Evolutionary conservation across 2,113 vertebrate genomes (phyloP).

Genomic region (Plotosus lineatus): DNA sequence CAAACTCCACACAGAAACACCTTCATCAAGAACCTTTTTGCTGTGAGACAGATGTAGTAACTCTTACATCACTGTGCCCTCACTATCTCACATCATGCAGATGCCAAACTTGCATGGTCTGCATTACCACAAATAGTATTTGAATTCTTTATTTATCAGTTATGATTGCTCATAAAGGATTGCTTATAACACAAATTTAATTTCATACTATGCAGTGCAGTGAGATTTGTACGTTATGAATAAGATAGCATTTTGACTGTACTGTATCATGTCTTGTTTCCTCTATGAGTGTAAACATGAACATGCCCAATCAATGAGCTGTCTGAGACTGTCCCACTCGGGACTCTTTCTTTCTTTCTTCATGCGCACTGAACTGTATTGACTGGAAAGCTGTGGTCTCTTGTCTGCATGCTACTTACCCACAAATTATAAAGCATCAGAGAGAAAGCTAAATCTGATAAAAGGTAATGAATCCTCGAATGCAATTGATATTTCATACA

Average conservation of each 20-base stretch:
- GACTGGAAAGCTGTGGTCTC: conserved; percentile 12
- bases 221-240: conserved; percentile 3
- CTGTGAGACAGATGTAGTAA: too few relatives aligned
- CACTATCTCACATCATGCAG: not conserved
- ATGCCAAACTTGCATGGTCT: not conserved
- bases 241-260: conserved; percentile 1
- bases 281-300: conserved; percentile 15
- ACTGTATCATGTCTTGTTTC: conserved; percentile 17
- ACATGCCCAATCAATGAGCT: conserved; percentile 26
- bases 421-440: not conserved
- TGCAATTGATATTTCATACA: not conserved
- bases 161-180: not conserved
- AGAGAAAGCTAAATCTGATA: conserved; percentile 2
- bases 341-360: conserved; percentile 18
- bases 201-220: not conserved
- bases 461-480: conserved; percentile 6
- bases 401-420: conserved; percentile 11
- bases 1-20: too few relatives aligned
- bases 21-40: too few relatives aligned
- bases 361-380: conserved; percentile 8
- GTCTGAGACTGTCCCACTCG: not conserved
- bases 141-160: not conserved
- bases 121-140: not conserved
- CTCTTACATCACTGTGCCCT: too few relatives aligned
- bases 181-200: not conserved